phyloP scores from a whole-genome alignment of 2,888 invertebrate species.

The Bugula neritina region DNA sequence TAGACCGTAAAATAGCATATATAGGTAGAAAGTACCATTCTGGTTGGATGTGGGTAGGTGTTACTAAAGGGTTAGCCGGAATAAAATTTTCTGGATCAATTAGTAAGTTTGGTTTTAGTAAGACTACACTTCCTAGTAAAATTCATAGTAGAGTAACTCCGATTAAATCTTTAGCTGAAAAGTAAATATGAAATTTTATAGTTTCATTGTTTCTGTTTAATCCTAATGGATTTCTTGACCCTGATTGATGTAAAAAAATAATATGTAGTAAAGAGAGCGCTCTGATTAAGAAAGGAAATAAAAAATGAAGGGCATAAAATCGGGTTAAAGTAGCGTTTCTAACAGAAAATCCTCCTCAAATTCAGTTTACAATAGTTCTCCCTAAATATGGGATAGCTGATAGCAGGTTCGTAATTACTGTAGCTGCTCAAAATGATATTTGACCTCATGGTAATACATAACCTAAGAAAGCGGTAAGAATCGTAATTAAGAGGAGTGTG shows the following conservation, averaged over 20 bases:
- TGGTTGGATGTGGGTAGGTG: slow-evolving; percentile 71
- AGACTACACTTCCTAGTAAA: slow-evolving; percentile 55
- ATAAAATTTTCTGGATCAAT: slow-evolving; percentile 71
- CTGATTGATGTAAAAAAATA: slow-evolving; percentile 64
- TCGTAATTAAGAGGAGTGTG: slow-evolving; percentile 63
- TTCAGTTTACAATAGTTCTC: slow-evolving; percentile 62
- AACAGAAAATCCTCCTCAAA: slow-evolving; percentile 72
- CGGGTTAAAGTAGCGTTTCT: slow-evolving; percentile 70
- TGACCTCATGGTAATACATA: slow-evolving; percentile 74
- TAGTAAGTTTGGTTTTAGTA: slow-evolving; percentile 61
- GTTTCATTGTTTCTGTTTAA: slow-evolving; percentile 64
- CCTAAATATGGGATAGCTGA: slow-evolving; percentile 69
- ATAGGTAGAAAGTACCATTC: slow-evolving; percentile 81
- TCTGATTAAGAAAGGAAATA: slow-evolving; percentile 65
- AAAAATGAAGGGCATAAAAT: slow-evolving; percentile 70
- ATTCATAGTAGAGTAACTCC: slow-evolving; percentile 30
- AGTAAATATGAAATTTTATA: slow-evolving; percentile 67
- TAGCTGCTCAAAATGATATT: slow-evolving; percentile 76
- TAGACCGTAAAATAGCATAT: slow-evolving; percentile 74
- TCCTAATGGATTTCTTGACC: slow-evolving; percentile 66
- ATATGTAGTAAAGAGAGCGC: slow-evolving; percentile 63
- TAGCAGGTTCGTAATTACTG: slow-evolving; percentile 56
- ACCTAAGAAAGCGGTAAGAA: slow-evolving; percentile 70
- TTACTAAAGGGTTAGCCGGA: slow-evolving; percentile 65
- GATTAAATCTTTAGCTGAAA: slow-evolving; percentile 62